Percentiles rank a stretch among this genome's conserved stretches.
phyloP scores from a whole-genome alignment of 2,113 vertebrate species.

The Alectura lathami region DNA sequence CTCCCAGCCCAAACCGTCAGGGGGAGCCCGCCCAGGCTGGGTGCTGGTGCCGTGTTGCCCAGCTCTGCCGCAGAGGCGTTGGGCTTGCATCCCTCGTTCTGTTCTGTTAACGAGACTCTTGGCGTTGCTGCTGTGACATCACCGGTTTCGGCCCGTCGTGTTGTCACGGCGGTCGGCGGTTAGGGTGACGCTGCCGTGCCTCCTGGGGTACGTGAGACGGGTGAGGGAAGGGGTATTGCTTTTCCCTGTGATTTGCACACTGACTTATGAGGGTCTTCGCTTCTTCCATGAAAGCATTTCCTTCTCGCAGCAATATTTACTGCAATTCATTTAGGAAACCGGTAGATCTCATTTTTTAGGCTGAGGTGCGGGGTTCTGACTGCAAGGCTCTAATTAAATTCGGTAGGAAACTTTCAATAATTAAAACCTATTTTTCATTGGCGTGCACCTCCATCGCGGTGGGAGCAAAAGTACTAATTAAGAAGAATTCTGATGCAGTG shows the following conservation, averaged over 20 bases:
- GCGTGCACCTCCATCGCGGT: not conserved
- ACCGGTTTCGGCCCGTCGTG: not conserved
- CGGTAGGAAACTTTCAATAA: not conserved
- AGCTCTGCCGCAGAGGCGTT: not conserved
- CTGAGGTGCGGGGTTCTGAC: not conserved
- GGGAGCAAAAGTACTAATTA: not conserved
- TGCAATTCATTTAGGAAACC: constrained; percentile 3
- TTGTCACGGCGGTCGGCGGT: not conserved
- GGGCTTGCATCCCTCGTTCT: not conserved
- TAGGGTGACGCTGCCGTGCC: not conserved
- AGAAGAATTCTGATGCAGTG: not conserved
- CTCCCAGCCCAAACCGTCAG: not conserved
- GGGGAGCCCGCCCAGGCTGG: not conserved
- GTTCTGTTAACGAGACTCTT: not conserved
- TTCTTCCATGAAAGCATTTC: not conserved
- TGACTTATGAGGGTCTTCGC: not conserved
- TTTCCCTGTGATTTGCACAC: not conserved
- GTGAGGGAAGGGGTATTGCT: not conserved
- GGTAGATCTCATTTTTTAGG: not conserved
- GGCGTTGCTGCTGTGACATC: not conserved
- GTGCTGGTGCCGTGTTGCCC: not conserved
- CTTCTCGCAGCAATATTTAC: not conserved
- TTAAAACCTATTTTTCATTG: constrained; percentile 2
- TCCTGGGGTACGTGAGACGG: not conserved
- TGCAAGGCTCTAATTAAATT: constrained; percentile 1